phyloP scores from a whole-genome alignment of 2,888 invertebrate genomes.

The Perdita meconis region DNA sequence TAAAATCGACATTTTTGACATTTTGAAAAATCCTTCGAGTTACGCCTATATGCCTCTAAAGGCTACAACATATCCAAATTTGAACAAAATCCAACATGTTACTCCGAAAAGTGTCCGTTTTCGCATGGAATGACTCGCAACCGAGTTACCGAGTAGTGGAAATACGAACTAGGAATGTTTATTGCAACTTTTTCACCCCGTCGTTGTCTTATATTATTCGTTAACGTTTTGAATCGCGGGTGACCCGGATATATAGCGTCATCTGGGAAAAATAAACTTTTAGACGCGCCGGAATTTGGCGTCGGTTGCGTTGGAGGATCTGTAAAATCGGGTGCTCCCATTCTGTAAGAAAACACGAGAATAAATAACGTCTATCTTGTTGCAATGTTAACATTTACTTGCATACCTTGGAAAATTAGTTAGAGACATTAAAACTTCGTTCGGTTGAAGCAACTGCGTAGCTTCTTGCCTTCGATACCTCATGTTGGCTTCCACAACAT shows the following conservation, averaged over 20 bases:
- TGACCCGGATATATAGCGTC: slow-evolving; percentile 97
- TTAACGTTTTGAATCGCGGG: slow-evolving; percentile 96
- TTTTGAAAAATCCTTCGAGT: too few species aligned
- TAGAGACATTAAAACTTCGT: slow-evolving; percentile 95
- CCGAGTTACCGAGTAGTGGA: too few species aligned
- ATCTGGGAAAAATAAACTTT: slow-evolving; percentile 96
- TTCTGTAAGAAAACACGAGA: slow-evolving; percentile 84
- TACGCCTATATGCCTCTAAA: too few species aligned
- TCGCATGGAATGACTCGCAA: too few species aligned
- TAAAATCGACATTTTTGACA: too few species aligned
- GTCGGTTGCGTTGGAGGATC: slow-evolving; percentile 91
- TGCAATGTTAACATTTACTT: slow-evolving; percentile 11
- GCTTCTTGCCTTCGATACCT: slow-evolving; percentile 94
- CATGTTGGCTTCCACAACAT: slow-evolving; percentile 99
- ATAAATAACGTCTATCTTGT: slow-evolving; percentile 7
- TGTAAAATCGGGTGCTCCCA: slow-evolving; percentile 96
- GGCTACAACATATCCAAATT: too few species aligned
- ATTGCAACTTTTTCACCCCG: slow-evolving; percentile 98
- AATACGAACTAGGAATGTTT: slow-evolving; percentile 94
- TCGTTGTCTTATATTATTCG: slow-evolving; percentile 95
- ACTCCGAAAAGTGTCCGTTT: too few species aligned
- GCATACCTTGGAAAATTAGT: slow-evolving; percentile 95
- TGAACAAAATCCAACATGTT: too few species aligned
- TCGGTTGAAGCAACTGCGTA: slow-evolving; percentile 89
- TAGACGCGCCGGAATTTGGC: slow-evolving; percentile 90